phyloP scores from a whole-genome alignment of 2,797 vertebrate species.

The Thamnophis elegans region DNA sequence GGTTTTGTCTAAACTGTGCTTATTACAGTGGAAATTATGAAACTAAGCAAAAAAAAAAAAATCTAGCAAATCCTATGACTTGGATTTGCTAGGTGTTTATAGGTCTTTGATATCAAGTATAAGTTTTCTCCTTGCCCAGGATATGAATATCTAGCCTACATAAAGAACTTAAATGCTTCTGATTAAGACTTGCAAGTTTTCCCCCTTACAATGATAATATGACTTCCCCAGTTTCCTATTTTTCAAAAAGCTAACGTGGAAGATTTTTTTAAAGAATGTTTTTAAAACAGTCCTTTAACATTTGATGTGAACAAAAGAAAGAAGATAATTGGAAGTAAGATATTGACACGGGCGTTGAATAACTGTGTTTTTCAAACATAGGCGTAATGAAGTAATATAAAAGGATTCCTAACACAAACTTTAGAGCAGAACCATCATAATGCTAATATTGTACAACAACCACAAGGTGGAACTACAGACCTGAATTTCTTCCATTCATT shows the following conservation, averaged over 20 bases:
- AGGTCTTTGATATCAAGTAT: not conserved
- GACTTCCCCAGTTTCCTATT: not conserved
- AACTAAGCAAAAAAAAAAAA: not conserved
- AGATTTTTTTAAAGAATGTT: not conserved
- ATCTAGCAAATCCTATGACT: not conserved
- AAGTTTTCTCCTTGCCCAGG: not conserved
- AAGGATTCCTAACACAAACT: not conserved
- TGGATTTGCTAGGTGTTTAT: not conserved
- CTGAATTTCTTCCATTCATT: not conserved
- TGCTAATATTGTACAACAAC: not conserved
- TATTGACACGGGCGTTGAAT: not conserved
- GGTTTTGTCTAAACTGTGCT: not conserved
- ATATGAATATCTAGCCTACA: not conserved
- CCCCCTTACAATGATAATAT: not conserved
- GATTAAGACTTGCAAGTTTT: not conserved
- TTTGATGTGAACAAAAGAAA: not conserved
- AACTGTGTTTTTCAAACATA: not conserved
- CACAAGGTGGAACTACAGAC: conserved; percentile 29
- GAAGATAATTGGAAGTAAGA: not conserved
- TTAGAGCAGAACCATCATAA: not conserved
- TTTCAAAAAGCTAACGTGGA: not conserved
- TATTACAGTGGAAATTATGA: not conserved
- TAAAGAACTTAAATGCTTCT: not conserved
- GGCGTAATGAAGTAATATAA: not conserved
- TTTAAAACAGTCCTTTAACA: not conserved